phyloP scores from a whole-genome alignment of 2,113 vertebrate species.

The Trogon melanurus region DNA sequence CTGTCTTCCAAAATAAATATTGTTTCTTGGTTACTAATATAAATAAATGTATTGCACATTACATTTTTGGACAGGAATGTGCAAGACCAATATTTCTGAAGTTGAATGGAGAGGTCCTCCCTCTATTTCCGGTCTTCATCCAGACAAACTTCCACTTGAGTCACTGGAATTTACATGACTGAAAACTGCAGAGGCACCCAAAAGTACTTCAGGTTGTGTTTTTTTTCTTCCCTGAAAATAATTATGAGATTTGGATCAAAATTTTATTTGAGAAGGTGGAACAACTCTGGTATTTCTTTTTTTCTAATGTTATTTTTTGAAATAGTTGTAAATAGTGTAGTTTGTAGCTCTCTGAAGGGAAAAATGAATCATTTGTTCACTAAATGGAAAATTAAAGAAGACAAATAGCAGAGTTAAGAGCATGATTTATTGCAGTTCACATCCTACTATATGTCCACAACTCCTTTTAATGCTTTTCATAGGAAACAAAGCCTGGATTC shows the following conservation, averaged over 20 bases:
- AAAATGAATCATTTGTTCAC: conserved; percentile 58
- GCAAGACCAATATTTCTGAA: conserved; percentile 57
- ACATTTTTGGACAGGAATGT: conserved; percentile 58
- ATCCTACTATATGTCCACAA: conserved; percentile 33
- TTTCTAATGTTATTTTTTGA: conserved; percentile 3
- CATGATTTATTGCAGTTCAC: conserved; percentile 34
- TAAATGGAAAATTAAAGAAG: conserved; percentile 63
- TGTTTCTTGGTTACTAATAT: conserved; percentile 58
- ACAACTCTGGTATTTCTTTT: background rate
- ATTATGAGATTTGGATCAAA: background rate
- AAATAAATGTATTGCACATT: conserved; percentile 50
- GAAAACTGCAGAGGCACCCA: background rate
- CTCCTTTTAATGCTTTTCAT: conserved; percentile 44
- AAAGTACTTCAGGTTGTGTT: background rate
- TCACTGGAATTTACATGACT: background rate
- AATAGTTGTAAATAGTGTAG: conserved; percentile 42
- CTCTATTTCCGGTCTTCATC: background rate
- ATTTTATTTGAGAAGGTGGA: conserved; percentile 43
- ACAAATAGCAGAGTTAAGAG: conserved; percentile 44
- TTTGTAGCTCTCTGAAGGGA: conserved; percentile 42
- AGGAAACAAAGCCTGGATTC: conserved; percentile 24
- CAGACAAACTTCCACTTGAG: background rate
- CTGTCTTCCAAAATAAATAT: conserved; percentile 65
- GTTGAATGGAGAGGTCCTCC: background rate
- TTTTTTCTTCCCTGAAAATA: background rate